These are phyloP conservation scores for Delia radicum DNA, from an alignment of 1,140 invertebrate genomes.

Conservation along the genomic window DNA sequence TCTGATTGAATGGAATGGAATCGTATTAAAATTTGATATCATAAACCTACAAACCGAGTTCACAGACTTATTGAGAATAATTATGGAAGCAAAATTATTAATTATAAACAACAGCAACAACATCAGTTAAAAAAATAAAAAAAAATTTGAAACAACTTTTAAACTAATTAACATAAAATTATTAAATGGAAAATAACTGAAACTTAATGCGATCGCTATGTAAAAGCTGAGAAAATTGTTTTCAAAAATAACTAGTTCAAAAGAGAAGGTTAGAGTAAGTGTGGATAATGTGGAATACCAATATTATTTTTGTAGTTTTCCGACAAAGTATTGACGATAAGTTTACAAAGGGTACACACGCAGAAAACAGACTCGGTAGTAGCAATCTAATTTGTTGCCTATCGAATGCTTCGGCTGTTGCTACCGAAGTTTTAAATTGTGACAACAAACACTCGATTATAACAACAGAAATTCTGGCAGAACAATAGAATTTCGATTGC, in stretches of 20 bases:
- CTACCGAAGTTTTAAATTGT: too few species aligned
- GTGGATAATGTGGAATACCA: too few species aligned
- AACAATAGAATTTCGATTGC: too few species aligned
- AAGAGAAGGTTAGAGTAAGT: not conserved
- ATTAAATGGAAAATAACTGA: not conserved
- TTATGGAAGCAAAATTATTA: constrained; percentile 3
- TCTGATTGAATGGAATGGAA: not conserved
- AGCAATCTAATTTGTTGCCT: too few species aligned
- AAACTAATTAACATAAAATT: constrained; percentile 9
- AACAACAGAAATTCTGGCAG: too few species aligned
- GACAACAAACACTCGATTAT: too few species aligned
- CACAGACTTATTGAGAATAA: constrained; percentile 11
- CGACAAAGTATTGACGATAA: too few species aligned
- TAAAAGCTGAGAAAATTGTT: not conserved
- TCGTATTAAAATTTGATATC: not conserved
- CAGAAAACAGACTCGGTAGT: too few species aligned
- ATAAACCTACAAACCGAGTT: constrained; percentile 15
- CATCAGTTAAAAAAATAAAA: not conserved
- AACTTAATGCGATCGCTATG: not conserved
- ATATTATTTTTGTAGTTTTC: too few species aligned
- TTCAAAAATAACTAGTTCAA: not conserved
- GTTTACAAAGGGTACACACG: too few species aligned
- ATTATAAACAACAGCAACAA: not conserved
- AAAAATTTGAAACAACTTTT: not conserved
- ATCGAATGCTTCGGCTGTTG: too few species aligned